Evolutionary conservation across 2,113 vertebrate species (phyloP).

Genomic region (Rhodinocichla rosea): DNA sequence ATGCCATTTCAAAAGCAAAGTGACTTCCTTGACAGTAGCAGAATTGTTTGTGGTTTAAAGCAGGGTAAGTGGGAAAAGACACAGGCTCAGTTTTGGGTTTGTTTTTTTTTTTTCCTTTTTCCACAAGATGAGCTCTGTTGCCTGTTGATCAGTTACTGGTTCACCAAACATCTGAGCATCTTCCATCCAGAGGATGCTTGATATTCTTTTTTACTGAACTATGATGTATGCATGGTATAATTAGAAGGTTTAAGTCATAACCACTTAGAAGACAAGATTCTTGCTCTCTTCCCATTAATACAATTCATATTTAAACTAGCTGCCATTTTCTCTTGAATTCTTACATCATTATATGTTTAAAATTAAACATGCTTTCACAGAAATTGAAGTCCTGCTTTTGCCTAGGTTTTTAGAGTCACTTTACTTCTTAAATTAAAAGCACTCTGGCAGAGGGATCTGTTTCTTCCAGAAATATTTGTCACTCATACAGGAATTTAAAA

Average conservation of each 20-base stretch:
- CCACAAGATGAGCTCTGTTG: neutral
- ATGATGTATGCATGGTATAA: conserved; percentile 6
- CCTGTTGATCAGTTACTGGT: neutral
- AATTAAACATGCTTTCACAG: conserved; percentile 26
- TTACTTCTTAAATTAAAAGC: neutral
- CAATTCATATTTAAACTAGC: conserved; percentile 62
- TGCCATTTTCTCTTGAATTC: conserved; percentile 26
- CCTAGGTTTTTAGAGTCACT: neutral
- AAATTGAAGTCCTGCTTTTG: neutral
- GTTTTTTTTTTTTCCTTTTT: neutral
- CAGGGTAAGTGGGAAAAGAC: neutral
- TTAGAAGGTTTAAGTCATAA: conserved; percentile 59
- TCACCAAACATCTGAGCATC: neutral
- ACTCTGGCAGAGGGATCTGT: neutral
- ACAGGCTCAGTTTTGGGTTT: neutral
- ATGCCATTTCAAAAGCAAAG: neutral
- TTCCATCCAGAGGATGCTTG: neutral
- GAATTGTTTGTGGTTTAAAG: neutral
- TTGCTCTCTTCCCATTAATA: conserved; percentile 45
- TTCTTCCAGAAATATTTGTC: neutral
- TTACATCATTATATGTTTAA: neutral
- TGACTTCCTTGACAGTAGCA: neutral
- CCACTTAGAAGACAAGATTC: conserved; percentile 42
- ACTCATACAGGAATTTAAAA: neutral
- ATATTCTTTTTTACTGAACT: conserved; percentile 1